These are phyloP conservation scores for Rallus limicola DNA, from an alignment of 2,113 vertebrate genomes.

Conservation along the genomic window DNA sequence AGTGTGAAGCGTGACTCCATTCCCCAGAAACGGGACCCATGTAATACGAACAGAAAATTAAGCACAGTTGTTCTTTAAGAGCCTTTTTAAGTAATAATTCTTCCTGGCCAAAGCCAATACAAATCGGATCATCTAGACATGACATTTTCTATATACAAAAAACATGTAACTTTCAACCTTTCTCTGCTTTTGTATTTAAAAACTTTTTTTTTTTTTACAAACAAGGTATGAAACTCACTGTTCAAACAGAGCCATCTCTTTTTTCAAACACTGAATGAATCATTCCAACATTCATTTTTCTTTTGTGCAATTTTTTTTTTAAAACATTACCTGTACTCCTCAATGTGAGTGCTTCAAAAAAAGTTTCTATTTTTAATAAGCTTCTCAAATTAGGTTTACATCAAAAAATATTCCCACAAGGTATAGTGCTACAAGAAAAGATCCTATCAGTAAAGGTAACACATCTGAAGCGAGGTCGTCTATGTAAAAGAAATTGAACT, in stretches of 20 bases:
- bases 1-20: conserved; percentile 59
- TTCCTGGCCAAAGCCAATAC: conserved; percentile 80
- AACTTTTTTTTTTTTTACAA: conserved; percentile 83
- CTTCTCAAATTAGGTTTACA: conserved; percentile 84
- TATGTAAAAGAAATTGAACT: conserved; percentile 86
- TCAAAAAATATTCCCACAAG: conserved; percentile 81
- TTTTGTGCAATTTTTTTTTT: conserved; percentile 89
- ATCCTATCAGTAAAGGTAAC: conserved; percentile 87
- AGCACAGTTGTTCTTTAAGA: conserved; percentile 79
- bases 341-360: conserved; percentile 88
- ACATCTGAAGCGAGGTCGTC: conserved; percentile 86
- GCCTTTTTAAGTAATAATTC: conserved; percentile 76
- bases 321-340: conserved; percentile 90
- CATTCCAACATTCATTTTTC: conserved; percentile 95
- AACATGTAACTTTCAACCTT: conserved; percentile 82
- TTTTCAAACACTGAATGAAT: conserved; percentile 89
- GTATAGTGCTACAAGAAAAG: conserved; percentile 95
- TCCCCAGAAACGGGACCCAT: conserved; percentile 38
- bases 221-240: conserved; percentile 86
- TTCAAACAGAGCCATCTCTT: conserved; percentile 83
- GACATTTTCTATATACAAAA: conserved; percentile 85
- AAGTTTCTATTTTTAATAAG: conserved; percentile 77
- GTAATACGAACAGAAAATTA: conserved; percentile 72
- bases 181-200: conserved; percentile 78
- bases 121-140: conserved; percentile 80